phyloP scores from a whole-genome alignment of 2,113 vertebrate species.

The Piaya cayana region DNA sequence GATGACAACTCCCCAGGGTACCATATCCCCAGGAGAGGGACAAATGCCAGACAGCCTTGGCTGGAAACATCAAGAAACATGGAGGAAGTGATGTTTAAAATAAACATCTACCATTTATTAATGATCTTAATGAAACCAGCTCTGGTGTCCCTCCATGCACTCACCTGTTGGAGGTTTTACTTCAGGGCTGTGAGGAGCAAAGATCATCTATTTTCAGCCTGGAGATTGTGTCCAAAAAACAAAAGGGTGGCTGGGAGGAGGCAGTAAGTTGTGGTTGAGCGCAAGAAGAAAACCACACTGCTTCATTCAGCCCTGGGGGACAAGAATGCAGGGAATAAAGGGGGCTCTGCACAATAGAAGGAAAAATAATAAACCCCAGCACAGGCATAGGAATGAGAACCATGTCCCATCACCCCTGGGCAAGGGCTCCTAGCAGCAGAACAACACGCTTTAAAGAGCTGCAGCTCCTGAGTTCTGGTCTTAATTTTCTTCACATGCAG shows the following conservation, averaged over 20 bases:
- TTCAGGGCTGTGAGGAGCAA: background rate
- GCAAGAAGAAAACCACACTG: background rate
- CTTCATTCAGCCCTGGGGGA: background rate
- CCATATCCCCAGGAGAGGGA: fast-evolving
- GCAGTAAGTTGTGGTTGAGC: background rate
- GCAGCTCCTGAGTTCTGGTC: conserved; percentile 26
- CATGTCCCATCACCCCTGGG: background rate
- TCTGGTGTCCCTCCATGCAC: fast-evolving
- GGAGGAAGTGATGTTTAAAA: background rate
- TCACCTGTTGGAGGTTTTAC: background rate
- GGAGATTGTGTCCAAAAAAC: background rate
- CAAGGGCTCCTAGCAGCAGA: conserved; percentile 7
- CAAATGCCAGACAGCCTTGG: background rate
- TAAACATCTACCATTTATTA: background rate
- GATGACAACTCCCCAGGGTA: background rate
- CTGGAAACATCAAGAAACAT: background rate
- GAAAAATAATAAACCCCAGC: conserved; percentile 46
- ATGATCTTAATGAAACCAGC: background rate
- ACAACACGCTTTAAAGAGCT: background rate
- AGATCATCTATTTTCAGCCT: background rate
- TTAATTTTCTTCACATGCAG: conserved; percentile 14
- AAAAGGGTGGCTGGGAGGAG: background rate
- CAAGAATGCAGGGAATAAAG: conserved; percentile 28
- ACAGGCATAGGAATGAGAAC: conserved; percentile 47
- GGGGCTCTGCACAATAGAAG: conserved; percentile 49